These are phyloP conservation scores for Callinectes sapidus DNA, from an alignment of 2,888 invertebrate species.

Conservation along the genomic window DNA sequence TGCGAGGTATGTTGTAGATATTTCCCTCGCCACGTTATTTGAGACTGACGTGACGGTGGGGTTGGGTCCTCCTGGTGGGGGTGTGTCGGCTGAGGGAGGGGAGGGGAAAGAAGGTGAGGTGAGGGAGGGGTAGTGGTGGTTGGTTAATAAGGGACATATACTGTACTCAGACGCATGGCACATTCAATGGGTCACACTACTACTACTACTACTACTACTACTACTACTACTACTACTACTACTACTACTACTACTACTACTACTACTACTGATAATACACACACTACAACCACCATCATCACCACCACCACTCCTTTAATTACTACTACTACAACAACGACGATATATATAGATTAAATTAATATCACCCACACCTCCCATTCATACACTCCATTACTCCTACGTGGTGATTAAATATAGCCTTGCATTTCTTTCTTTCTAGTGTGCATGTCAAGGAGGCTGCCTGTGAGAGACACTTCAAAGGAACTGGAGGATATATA, in stretches of 20 bases:
- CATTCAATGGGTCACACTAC: neutral
- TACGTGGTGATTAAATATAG: neutral
- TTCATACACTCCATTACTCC: neutral
- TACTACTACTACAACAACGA: neutral
- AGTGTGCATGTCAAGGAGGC: too few relatives aligned
- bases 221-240: too few relatives aligned
- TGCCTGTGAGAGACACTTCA: too few relatives aligned
- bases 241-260: too few relatives aligned
- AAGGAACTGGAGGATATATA: too few relatives aligned
- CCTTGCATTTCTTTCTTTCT: neutral
- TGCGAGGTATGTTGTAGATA: neutral
- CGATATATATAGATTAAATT: neutral
- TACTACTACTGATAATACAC: too few relatives aligned
- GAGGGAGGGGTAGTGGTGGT: neutral
- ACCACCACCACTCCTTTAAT: too few relatives aligned
- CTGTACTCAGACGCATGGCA: neutral
- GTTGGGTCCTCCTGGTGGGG: neutral
- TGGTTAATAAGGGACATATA: neutral
- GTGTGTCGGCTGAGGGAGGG: too few relatives aligned
- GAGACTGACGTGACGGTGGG: neutral
- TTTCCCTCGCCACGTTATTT: neutral
- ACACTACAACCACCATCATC: too few relatives aligned
- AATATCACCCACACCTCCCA: neutral
- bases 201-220: too few relatives aligned
- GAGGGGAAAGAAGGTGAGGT: neutral